Evolutionary conservation across 92 coral and sea anemone species (phyloP), one percentile per base, ranked within the genome.

Genomic region (Palythoa caribaeorum): DNA sequence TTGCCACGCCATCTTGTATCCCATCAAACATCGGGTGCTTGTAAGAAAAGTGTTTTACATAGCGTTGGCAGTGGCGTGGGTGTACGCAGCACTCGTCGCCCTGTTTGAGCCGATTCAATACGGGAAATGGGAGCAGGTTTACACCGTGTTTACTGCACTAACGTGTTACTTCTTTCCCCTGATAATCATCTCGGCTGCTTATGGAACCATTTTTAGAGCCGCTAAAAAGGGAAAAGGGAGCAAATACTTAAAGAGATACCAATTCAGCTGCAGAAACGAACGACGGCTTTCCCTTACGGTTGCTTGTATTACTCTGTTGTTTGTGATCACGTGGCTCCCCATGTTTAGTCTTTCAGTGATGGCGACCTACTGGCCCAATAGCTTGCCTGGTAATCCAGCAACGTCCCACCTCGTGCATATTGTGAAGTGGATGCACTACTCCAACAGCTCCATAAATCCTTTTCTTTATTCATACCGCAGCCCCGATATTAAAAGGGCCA

Each of bases 391-490:
- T 17, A 66, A 81, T n/a, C 57, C 55, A 52, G 84, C 81, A 1
- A 90, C 92, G 9, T 88, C 65, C 12, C 99, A 92, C 40, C 83
- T 96, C 9, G 91, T 94, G 65, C 91, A 90, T 13, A 92, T 95
- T 38, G 98, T 91, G 3, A 96, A 96, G 76, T 96, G 99, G 97
- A 95, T 96, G 97, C 99, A 96, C 59, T 96, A 96, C 89, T 83
- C 93, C 9, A 95, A 95, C 90, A 96, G 99, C 65, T 94, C 93
- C 21, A 12, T 95, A 28, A 95, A 95, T 69, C 97, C 97, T 11
- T 83, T 96, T 78, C 73, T 96, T 79, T 96, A 96, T 86, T 93
- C 99, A 20, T 95, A 90, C 87, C 93, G 99, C 37, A 93, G 91
- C 91, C 90, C 84, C 37, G 98, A 94, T 48, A 68, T 95, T 59